Conservation (phyloP, 2,113 vertebrate species). For the Leptocoma aspasia region DNA sequence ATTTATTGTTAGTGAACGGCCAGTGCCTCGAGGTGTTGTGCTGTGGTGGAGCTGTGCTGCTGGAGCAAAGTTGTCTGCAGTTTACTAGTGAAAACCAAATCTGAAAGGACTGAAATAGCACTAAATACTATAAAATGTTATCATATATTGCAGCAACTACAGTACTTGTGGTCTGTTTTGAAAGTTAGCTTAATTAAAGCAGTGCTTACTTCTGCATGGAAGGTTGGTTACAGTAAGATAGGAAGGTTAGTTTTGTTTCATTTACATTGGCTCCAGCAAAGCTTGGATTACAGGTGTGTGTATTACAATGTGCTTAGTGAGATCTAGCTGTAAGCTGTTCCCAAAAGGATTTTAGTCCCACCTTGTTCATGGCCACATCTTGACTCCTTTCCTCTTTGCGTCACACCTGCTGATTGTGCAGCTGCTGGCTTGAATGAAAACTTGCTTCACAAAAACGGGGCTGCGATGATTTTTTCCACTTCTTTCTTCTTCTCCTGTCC, state of each 20-base stretch:
- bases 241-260: not conserved
- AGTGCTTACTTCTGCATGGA: not conserved
- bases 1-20: not conserved
- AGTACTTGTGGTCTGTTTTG: not conserved
- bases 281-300: not conserved
- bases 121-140: not conserved
- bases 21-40: fast-evolving
- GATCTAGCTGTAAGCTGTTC: not conserved
- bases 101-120: not conserved
- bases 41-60: not conserved
- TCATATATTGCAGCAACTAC: not conserved
- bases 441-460: fast-evolving
- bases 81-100: not conserved
- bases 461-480: not conserved
- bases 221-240: not conserved
- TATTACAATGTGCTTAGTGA: not conserved
- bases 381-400: not conserved
- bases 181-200: not conserved
- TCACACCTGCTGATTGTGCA: not conserved
- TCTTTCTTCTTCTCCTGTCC: not conserved
- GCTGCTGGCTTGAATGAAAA: not conserved
- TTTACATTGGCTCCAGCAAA: not conserved
- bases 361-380: not conserved
- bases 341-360: not conserved
- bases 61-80: not conserved